A percentile compares a stretch with the other conserved stretches of the same genome.
Conservation (phyloP, 1,140 invertebrate genomes). For the Helicorthomorpha holstii region DNA sequence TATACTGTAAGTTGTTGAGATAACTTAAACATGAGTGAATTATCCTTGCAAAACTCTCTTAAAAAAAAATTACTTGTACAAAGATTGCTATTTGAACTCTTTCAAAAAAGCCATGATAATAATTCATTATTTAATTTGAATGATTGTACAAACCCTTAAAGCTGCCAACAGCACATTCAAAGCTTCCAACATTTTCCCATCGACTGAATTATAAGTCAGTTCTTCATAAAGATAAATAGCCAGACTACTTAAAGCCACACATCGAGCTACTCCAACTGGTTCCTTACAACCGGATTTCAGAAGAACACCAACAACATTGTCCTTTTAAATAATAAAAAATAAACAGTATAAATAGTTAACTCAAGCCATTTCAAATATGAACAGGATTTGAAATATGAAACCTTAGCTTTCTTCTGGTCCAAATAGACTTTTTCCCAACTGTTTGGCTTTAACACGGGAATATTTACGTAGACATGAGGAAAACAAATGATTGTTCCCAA, state of each 20-base stretch:
- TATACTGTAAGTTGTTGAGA: too few relatives aligned
- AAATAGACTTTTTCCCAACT: conserved; percentile 45
- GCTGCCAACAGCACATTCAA: conserved; percentile 70
- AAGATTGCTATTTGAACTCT: too few relatives aligned
- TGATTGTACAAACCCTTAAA: too few relatives aligned
- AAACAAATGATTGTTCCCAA: conserved; percentile 70
- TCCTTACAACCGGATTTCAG: conserved; percentile 70
- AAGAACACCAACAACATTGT: conserved; percentile 72
- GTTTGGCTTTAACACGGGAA: conserved; percentile 65
- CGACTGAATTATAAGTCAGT: conserved; percentile 33
- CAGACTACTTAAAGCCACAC: conserved; percentile 71
- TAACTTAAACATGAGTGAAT: too few relatives aligned
- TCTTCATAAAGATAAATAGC: conserved; percentile 70
- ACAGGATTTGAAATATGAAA: conserved; percentile 20
- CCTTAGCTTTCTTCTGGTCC: conserved; percentile 59
- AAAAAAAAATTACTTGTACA: too few relatives aligned
- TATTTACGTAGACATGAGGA: conserved; percentile 50
- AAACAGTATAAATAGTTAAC: conserved; percentile 6
- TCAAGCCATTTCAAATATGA: background rate
- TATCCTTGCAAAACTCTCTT: too few relatives aligned
- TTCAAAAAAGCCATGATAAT: too few relatives aligned
- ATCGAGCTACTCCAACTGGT: conserved; percentile 70
- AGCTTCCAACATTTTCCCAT: conserved; percentile 60
- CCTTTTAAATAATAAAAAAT: conserved; percentile 35
- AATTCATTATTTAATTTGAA: too few relatives aligned